A percentile compares a stretch with the other conserved stretches of the same genome.
Conservation (phyloP, 1,140 invertebrate genomes). For the Schlechtendalia chinensis region DNA sequence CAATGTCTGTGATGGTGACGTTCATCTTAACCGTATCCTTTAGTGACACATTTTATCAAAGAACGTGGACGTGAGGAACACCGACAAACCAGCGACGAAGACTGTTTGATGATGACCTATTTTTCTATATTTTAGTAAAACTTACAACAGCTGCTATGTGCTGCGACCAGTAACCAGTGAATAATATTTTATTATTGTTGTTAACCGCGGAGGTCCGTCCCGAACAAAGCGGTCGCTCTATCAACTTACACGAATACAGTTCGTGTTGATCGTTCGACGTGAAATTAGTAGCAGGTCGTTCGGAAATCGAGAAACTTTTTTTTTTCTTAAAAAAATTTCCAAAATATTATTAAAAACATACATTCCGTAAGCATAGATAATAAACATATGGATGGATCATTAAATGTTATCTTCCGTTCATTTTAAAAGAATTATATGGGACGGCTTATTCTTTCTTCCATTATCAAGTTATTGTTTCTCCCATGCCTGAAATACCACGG, state of each 20-base stretch:
- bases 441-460: too few species aligned
- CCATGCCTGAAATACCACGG: too few species aligned
- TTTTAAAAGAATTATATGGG: too few species aligned
- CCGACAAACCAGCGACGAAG: too few species aligned
- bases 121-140: not conserved
- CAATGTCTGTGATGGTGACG: not conserved
- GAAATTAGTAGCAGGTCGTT: not conserved
- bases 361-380: too few species aligned
- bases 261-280: not conserved
- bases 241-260: not conserved
- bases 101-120: not conserved
- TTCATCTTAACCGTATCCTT: not conserved
- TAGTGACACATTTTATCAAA: not conserved
- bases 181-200: not conserved
- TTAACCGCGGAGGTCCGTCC: not conserved
- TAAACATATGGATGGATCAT: too few species aligned
- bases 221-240: not conserved
- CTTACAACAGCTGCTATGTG: slow-evolving; percentile 10
- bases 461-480: too few species aligned
- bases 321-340: too few species aligned
- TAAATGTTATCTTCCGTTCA: too few species aligned
- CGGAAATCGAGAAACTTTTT: too few species aligned
- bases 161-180: not conserved
- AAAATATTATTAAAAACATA: too few species aligned
- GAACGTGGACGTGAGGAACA: too few species aligned